These are phyloP conservation scores for Eristalis pertinax DNA, from an alignment of 2,888 invertebrate species.

Conservation along the genomic window DNA sequence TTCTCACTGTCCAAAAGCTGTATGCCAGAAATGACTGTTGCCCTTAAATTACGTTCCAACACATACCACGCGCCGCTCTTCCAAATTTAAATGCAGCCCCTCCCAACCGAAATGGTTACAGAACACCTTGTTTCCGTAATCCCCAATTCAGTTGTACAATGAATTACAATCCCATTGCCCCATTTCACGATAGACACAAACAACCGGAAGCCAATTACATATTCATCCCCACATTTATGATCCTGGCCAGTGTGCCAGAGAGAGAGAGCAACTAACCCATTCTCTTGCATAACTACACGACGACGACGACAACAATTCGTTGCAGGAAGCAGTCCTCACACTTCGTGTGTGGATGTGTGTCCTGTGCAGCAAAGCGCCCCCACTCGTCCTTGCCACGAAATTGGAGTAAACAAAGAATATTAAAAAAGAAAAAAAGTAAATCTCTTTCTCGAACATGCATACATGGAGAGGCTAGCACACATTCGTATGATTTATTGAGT, in stretches of 20 bases:
- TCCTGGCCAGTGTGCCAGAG: neutral
- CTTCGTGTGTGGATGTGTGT: neutral
- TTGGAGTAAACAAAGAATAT: neutral
- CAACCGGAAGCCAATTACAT: slow-evolving; percentile 56
- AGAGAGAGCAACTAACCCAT: slow-evolving; percentile 6
- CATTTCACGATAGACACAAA: slow-evolving; percentile 44
- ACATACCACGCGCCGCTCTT: neutral
- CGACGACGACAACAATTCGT: neutral
- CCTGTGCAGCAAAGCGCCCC: neutral
- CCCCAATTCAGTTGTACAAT: slow-evolving; percentile 37
- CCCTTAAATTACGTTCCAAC: too few species aligned
- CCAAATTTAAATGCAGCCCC: slow-evolving; percentile 32
- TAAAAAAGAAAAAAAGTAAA: too few species aligned
- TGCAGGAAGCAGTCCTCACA: neutral
- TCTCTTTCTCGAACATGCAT: neutral
- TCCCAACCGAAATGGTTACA: slow-evolving; percentile 1
- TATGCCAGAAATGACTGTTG: too few species aligned
- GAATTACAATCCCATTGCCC: slow-evolving; percentile 54
- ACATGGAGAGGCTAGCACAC: neutral
- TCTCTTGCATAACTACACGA: neutral
- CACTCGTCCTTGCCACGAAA: neutral
- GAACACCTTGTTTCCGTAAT: slow-evolving; percentile 42
- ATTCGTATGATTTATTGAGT: slow-evolving; percentile 51
- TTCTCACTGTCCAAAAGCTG: too few species aligned
- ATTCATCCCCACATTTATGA: slow-evolving; percentile 52